Base-by-base conservation (phyloP, 2,797 vertebrate species). In the Sparus aurata region DNA sequence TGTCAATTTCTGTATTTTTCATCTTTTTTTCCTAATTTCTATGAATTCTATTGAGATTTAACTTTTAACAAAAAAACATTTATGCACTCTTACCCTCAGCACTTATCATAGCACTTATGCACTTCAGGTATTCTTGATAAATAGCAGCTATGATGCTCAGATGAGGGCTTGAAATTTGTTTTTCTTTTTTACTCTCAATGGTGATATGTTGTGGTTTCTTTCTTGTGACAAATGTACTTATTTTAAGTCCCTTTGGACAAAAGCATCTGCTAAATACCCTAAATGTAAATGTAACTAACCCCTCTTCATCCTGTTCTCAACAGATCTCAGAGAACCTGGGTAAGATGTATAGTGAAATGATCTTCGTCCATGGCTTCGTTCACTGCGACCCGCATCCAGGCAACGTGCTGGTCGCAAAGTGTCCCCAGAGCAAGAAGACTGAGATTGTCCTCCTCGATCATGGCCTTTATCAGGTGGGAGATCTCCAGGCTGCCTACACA, bases 351-450 rank as follows among this genome's bases (percentile, higher is more conserved):
- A 99, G 98, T 0, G 98, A 99, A 91, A 99, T 99, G 98, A 98
- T 99, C 87, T 99, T 99, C 49, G 95, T 99, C 85, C 96, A 98
- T 0, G 98, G 98, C 61, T 99, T 99, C 4, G 97, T 99, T 75
- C 98, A 99, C 93, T 99, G 98, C 54, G 98, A 99, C 84, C 98
- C 98, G 0, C 98, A 99, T 86, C 98, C 98, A 0, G 98, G 98
- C 61, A 99, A 99, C 0, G 96, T 99, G 76, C 79, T 99, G 78
- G 98, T 99, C 75, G 95, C 95, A 84, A 98, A 97, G 78, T 95
- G 92, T 80, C 95, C 95, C 2, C 75, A 30, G 59, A 96, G 94
- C 30, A 94, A 93, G 20, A 96, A 95, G 89, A 94, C 95, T 0
- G 95, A 99, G 92, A 96, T 99, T 52, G 91, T 98, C 69, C 96